These are phyloP conservation scores for Stenodera caucasica DNA, from an alignment of 2,888 invertebrate genomes.

Conservation along the genomic window DNA sequence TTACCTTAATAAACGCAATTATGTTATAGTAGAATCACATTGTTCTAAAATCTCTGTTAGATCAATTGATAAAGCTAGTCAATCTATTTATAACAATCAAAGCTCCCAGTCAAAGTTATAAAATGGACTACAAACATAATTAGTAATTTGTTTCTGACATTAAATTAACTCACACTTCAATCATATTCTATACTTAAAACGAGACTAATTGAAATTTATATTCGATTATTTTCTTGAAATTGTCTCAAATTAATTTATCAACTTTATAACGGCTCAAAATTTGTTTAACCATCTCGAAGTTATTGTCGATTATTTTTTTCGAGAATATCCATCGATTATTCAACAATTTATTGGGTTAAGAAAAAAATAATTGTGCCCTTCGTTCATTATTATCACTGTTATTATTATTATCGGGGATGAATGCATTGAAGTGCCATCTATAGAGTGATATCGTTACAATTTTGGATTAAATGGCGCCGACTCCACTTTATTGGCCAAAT, in stretches of 20 bases:
- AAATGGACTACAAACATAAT: background rate
- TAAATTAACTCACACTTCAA: background rate
- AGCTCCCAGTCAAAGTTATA: background rate
- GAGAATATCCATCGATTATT: too few relatives aligned
- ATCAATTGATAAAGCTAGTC: slow-evolving; percentile 6
- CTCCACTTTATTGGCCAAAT: slow-evolving; percentile 28
- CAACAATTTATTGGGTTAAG: too few relatives aligned
- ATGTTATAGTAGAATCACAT: slow-evolving; percentile 3
- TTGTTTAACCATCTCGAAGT: too few relatives aligned
- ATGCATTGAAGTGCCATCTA: slow-evolving; percentile 20
- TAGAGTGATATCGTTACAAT: background rate
- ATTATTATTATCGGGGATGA: background rate
- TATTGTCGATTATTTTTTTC: too few relatives aligned
- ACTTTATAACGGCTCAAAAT: too few relatives aligned
- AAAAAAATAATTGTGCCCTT: background rate
- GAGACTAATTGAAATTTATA: background rate
- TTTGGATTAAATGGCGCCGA: slow-evolving; percentile 18
- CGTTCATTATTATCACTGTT: background rate
- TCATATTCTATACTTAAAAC: background rate
- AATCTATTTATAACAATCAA: slow-evolving; percentile 7
- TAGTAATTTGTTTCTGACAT: background rate
- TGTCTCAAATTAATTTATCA: too few relatives aligned
- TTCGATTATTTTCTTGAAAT: too few relatives aligned
- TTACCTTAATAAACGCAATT: slow-evolving; percentile 6
- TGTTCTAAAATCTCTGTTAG: slow-evolving; percentile 2